Percentiles rank a stretch among this genome's conserved stretches.
Conservation (phyloP, 2,888 invertebrate species). For the Andrena minutula region DNA sequence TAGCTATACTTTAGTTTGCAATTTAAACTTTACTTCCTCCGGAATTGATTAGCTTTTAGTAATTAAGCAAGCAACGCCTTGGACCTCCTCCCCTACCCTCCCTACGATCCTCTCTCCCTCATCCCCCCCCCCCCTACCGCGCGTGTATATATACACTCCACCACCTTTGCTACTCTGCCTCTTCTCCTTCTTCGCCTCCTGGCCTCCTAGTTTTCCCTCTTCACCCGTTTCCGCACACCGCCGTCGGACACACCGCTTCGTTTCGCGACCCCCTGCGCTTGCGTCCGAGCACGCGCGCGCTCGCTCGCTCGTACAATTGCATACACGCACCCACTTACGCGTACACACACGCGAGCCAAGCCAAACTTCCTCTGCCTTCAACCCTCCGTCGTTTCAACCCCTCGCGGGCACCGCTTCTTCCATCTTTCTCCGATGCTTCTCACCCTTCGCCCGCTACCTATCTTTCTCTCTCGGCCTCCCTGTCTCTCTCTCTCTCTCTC, state of each 20-base stretch:
- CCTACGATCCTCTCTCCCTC: slow-evolving; percentile 61
- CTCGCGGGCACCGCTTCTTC: slow-evolving; percentile 1
- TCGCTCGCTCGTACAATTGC: slow-evolving; percentile 49
- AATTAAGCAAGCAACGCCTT: slow-evolving; percentile 85
- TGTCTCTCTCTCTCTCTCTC: slow-evolving; percentile 45
- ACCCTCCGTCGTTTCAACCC: slow-evolving; percentile 14
- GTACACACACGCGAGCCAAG: slow-evolving; percentile 49
- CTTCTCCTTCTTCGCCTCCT: slow-evolving; percentile 54
- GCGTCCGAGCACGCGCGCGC: slow-evolving; percentile 66
- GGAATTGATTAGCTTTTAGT: slow-evolving; percentile 85
- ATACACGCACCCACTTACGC: slow-evolving; percentile 57
- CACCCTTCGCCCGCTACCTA: slow-evolving; percentile 45
- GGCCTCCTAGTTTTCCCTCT: slow-evolving; percentile 61
- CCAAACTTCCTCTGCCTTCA: slow-evolving; percentile 54
- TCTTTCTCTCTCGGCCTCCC: slow-evolving; percentile 54
- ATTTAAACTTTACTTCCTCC: slow-evolving; percentile 85
- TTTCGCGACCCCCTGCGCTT: slow-evolving; percentile 58
- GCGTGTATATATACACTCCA: slow-evolving; percentile 20
- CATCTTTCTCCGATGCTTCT: slow-evolving; percentile 27
- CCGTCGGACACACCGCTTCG: slow-evolving; percentile 47
- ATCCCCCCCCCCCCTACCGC: slow-evolving; percentile 35
- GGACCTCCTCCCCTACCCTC: slow-evolving; percentile 73
- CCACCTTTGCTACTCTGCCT: slow-evolving; percentile 27
- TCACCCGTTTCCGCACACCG: slow-evolving; percentile 52
- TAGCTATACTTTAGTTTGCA: slow-evolving; percentile 85